Percentiles rank a stretch among this genome's conserved stretches.
Evolutionary conservation across 1,140 invertebrate genomes (phyloP).

Genomic region (Harpegnathos saltator): DNA sequence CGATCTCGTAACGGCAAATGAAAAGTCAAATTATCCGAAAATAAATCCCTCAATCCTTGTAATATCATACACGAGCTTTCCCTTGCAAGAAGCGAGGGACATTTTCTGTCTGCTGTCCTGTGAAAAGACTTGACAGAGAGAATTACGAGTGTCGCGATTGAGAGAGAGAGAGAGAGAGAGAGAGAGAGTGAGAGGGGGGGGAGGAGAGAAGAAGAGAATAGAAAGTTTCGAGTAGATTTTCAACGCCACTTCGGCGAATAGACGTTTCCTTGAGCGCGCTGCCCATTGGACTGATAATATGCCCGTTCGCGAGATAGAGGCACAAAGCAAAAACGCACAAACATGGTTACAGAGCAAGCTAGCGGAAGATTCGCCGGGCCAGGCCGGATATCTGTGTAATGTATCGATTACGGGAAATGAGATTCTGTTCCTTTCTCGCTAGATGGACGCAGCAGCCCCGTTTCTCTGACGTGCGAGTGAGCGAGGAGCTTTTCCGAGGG

Average conservation of each 20-base stretch:
- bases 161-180: too few relatives aligned
- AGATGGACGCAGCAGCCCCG: background rate
- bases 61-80: constrained; percentile 7
- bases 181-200: too few relatives aligned
- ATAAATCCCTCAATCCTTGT: constrained; percentile 25
- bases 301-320: constrained; percentile 9
- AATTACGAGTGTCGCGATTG: too few relatives aligned
- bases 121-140: constrained; percentile 17
- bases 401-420: constrained; percentile 24
- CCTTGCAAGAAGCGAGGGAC: background rate
- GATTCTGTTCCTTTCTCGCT: background rate
- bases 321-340: constrained; percentile 8
- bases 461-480: background rate
- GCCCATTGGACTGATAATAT: constrained; percentile 10
- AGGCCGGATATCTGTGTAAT: background rate
- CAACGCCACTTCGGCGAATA: constrained; percentile 11
- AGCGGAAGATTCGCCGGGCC: background rate
- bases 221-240: constrained; percentile 34
- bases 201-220: too few relatives aligned
- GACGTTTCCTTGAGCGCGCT: constrained; percentile 7
- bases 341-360: background rate
- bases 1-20: background rate
- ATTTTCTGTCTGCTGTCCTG: background rate
- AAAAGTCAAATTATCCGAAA: constrained; percentile 31
- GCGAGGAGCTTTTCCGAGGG: too few relatives aligned